Conservation (phyloP, 2,797 vertebrate genomes). For the Pseudotriccus pelzelni region DNA sequence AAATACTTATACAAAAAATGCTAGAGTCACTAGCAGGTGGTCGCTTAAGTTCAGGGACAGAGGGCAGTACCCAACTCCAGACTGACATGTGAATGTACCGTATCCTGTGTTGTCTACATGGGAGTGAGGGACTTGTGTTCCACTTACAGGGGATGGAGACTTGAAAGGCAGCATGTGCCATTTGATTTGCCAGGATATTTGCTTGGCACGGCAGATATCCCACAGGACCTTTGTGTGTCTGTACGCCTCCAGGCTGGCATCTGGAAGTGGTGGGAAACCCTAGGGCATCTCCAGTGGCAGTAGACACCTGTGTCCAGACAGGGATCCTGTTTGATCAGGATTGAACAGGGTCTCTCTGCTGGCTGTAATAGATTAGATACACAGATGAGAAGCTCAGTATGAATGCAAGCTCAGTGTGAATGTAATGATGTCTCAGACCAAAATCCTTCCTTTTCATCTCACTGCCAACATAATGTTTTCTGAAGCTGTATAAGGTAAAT, state of each 20-base stretch:
- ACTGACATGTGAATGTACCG: neutral
- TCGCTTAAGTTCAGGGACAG: neutral
- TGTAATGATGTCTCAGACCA: neutral
- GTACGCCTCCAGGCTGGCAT: neutral
- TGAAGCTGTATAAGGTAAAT: neutral
- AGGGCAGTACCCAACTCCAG: neutral
- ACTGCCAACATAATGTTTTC: neutral
- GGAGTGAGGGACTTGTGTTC: neutral
- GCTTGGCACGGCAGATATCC: neutral
- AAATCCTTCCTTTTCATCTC: neutral
- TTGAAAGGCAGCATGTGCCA: neutral
- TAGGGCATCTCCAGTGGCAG: neutral
- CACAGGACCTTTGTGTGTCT: neutral
- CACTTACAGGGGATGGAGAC: accelerated
- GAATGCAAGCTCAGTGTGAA: neutral
- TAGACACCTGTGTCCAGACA: neutral
- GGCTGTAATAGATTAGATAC: neutral
- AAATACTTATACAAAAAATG: neutral
- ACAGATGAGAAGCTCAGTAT: neutral
- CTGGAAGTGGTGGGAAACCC: neutral
- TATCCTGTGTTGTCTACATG: neutral
- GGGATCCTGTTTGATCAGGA: neutral
- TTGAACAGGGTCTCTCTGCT: neutral
- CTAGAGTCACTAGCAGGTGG: neutral
- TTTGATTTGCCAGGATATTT: neutral